Evolutionary conservation across 2,113 vertebrate species (phyloP), one percentile per base, ranked within the genome.

Genomic region (Sinocyclocheilus grahami): DNA sequence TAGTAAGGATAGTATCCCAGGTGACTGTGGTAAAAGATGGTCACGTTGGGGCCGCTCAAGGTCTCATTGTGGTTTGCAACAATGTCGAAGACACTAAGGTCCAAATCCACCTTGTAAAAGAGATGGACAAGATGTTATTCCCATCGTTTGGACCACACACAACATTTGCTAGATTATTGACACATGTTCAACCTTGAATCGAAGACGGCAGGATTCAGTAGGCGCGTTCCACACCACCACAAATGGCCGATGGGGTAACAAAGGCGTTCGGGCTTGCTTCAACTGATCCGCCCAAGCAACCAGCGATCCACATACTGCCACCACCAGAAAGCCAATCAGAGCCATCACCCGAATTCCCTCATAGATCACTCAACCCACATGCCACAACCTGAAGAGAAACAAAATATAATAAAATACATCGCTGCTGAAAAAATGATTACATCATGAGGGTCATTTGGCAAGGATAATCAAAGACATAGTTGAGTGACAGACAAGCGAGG

Each of bases 11-110:
- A 99, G 88, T 96, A 91, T 6, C 97, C 97, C 80, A 98, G 91
- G 80, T 96, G 95, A 67, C 94, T 95, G 89, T 97, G 97, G 87
- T 97, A 98, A 94, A 98, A 97, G 91, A 98, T 96, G 16, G 95
- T 96, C 77, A 98, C 95, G 2, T 93, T 96, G 24, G 96, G 94
- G 10, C 97, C 97, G 42, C 95, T 97, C 69, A 98, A 91, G 27
- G 96, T 96, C 89, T 98, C 97, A 1, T 96, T 96, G 83, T 94
- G 91, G 84, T 99, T 99, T 18, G 96, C 89, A 37, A 96, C 92
- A 16, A 98, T 97, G 90, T 98, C 95, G 33, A 98, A 98, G 80
- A 95, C 89, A 0, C 93, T 92, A 46, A 99, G 95, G 63, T 97
- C 95, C 88, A 98, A 91, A 89, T 96, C 95, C 86, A 99, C 95